phyloP scores from a whole-genome alignment of 2,113 vertebrate genomes.

The Ceuthmochares aereus region DNA sequence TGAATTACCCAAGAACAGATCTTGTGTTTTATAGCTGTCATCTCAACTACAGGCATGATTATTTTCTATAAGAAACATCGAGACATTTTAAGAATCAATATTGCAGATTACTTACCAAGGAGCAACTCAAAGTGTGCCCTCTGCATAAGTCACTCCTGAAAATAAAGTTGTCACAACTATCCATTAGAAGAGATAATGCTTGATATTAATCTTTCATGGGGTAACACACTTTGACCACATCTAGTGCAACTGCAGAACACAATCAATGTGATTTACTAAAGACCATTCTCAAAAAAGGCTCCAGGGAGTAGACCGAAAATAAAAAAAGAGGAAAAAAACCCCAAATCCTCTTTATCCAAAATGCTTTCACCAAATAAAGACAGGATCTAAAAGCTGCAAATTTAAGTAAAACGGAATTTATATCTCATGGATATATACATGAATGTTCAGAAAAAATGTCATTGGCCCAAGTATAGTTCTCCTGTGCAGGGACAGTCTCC shows the following conservation, averaged over 20 bases:
- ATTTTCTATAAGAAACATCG: slow-evolving; percentile 32
- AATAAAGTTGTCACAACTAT: not conserved
- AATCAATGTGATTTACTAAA: not conserved
- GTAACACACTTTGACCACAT: not conserved
- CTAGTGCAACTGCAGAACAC: not conserved
- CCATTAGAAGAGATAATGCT: not conserved
- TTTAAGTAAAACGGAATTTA: not conserved
- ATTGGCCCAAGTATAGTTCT: not conserved
- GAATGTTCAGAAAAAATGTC: not conserved
- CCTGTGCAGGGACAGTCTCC: not conserved
- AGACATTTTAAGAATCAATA: slow-evolving; percentile 35
- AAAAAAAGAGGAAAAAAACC: not conserved
- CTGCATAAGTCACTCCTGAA: not conserved
- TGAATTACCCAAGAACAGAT: not conserved
- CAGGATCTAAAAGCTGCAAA: not conserved
- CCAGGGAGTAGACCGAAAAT: not conserved
- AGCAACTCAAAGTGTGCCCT: not conserved
- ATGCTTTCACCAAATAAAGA: not conserved
- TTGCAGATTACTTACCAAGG: not conserved
- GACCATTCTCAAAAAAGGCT: not conserved
- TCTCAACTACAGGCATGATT: slow-evolving; percentile 44
- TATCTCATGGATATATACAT: not conserved
- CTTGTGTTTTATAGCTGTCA: slow-evolving; percentile 33
- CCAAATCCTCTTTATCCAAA: not conserved
- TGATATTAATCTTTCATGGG: not conserved